Evolutionary conservation across 92 coral and sea anemone genomes (phyloP).

Genomic region (Epizoanthus ramosus): DNA sequence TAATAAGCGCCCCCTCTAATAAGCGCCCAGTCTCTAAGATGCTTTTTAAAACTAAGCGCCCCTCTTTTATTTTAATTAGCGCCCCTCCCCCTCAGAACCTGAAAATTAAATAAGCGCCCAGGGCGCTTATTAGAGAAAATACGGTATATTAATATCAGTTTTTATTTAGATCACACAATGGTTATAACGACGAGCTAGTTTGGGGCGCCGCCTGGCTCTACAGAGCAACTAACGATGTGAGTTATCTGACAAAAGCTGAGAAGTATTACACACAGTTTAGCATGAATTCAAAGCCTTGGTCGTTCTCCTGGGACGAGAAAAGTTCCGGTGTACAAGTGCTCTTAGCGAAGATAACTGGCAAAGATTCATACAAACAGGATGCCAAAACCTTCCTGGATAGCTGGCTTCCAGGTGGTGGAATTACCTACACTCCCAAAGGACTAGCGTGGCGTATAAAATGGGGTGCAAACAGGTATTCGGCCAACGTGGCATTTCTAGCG

Average conservation of each 20-base stretch:
- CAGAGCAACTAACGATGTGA: slow-evolving; percentile 65
- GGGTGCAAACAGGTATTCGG: slow-evolving; percentile 73
- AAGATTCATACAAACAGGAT: slow-evolving; percentile 38
- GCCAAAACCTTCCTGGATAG: slow-evolving; percentile 42
- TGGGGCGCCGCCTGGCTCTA: slow-evolving; percentile 97
- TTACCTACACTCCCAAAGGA: slow-evolving; percentile 64
- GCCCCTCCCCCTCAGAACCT: no score
- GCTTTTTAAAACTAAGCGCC: no score
- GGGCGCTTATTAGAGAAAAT: no score
- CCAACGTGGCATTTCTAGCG: slow-evolving; percentile 74
- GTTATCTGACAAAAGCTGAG: slow-evolving; percentile 78
- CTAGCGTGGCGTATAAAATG: slow-evolving; percentile 68
- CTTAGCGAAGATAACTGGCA: slow-evolving; percentile 55
- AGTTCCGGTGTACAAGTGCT: slow-evolving; percentile 65
- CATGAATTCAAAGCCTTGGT: slow-evolving; percentile 59
- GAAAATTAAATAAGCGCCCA: no score
- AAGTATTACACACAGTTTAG: slow-evolving; percentile 58
- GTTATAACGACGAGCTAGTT: slow-evolving; percentile 81
- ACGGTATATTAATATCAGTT: neutral
- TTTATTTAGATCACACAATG: slow-evolving; percentile 51
- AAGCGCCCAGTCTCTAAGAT: no score
- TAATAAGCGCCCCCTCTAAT: no score
- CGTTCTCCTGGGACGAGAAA: slow-evolving; percentile 79
- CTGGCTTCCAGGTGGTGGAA: slow-evolving; percentile 66
- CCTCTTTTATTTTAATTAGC: no score